Base-by-base conservation (phyloP, 1,140 invertebrate genomes). In the Tetramorium alpestre region DNA sequence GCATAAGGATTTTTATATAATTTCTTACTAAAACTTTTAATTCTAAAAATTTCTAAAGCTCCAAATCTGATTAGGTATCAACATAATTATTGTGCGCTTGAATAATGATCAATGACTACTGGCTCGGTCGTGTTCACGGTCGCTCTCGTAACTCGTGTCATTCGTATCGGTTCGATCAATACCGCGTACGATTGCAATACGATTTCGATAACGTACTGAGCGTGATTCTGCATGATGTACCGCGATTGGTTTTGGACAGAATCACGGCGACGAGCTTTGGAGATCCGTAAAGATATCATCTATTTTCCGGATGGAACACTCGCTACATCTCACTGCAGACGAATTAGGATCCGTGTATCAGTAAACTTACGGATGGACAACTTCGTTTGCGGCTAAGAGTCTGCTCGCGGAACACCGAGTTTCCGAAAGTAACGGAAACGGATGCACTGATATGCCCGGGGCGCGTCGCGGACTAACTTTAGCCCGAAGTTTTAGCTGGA, bases 371-470 rank as follows among this genome's bases (percentile, higher is more conserved):
- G 25, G 25, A 60, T 60, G 25, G 28, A 38, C 44, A 75, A 84
- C 80, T 84, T 84, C 25, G 28, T 84, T 80, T 84, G 70, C 54
- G 54, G 41, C 44, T 62, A 73, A 60, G 41, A 82, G 54, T 84
- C 25, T 33, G 72, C 41, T 73, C 69, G 41, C 25, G 69, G 16
- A 70, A 54, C 41, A 73, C 10, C 25, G 25, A 47, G 54, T 84
- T 75, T 28, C 58, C 25, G 22, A 60, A 84, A 84, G 80, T 60
- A 70, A n/a, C 38, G 6, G 64, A 70, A 75, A 75, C 41, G 54
- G 56, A 38, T 73, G 67, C 54, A 28, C 33, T 3, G 33, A 70
- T 54, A 16, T 18, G 49, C 64, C 16, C 13, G n/a, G 8, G n/a
- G 18, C 47, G 11, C 44, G 47, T 51, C 13, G 28, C 25, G 28